Evolutionary conservation across 2,888 invertebrate species (phyloP), one percentile per base, ranked within the genome.

Genomic region (Chesias legatella): DNA sequence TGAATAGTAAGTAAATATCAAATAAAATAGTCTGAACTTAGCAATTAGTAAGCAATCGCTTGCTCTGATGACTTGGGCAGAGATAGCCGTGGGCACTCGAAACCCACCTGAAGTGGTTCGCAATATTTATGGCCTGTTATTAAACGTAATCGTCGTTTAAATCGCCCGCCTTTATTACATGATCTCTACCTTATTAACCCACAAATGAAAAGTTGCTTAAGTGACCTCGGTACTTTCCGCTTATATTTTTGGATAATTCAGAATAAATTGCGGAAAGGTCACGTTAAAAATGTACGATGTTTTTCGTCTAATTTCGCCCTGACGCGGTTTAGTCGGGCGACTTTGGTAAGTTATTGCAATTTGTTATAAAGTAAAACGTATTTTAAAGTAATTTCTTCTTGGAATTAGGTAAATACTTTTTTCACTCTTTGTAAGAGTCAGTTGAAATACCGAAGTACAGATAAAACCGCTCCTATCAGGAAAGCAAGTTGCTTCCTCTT

Each of bases 61-160:
- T 13, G 10, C 25, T 48, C 51, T 42, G 24, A 6, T 61, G 2
- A 1, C 52, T 60, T 63, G 48, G 7, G 23, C 61, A 62, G 24
- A 28, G n/a, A 2, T 10, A 13, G 30, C 40, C 48, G 50, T 38
- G 54, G 45, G 42, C 53, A 44, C 56, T 60, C 58, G 48, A 56
- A 65, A 74, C 69, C 58, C 66, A 70, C 76, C 76, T 72, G 75
- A 66, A 79, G 79, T 75, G 72, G 73, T 72, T 73, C 61, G 55
- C 58, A 69, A 79, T 83, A 85, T 86, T 85, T 85, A 86, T 68
- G 68, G 79, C 54, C 64, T 67, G 73, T 79, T 81, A 83, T 83
- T 81, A 82, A 72, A 61, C 67, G 76, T 81, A 84, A 84, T 81
- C 84, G 77, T 66, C 57, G 76, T 60, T 68, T 63, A 71, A 80